Base-by-base conservation (phyloP, 2,888 invertebrate species). In the Temnothorax rugatulus region DNA sequence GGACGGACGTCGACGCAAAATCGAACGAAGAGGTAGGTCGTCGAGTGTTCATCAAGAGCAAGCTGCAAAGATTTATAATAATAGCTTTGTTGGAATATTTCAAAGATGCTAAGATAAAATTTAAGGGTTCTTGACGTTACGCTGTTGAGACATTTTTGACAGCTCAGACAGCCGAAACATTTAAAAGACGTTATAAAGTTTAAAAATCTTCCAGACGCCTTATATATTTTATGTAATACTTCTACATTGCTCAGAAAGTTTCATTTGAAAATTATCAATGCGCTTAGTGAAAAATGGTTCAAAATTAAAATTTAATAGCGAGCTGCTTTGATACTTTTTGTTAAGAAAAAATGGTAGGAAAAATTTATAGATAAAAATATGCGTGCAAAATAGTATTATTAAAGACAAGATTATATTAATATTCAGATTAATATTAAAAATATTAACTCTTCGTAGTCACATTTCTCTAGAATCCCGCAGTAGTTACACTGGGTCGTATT, bases 11-110 rank as follows among this genome's bases (percentile, higher is more conserved):
- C 73, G 84, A 21, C 86, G 82, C 8, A 90, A 87, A 85, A 86
- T 71, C 68, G 93, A 93, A 54, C 90, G 91, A 66, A 87, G 92
- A 90, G 89, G 93, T 93, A 85, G 87, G 38, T 38, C 1, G 4
- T 15, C n/a, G 13, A 66, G 21, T 21, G 54, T 9, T 11, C 15
- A 18, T 54, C 21, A 21, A 52, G 9, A 18, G 11, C 3, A 8
- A 69, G 18, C n/a, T 13, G 3, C 7, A 18, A 50, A 7, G n/a
- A 34, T 25, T n/a, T 64, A 4, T 15, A 29, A 41, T 38, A 59
- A 29, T 29, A 38, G 5, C 11, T 50, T 34, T 2, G 29, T 47
- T 8, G 5, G 1, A 44, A 29, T 29, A 15, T 59, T 2, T n/a
- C 18, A n/a, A 25, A 41, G 4, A 25, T n/a, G n/a, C 1, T 11